phyloP scores from a whole-genome alignment of 2,113 vertebrate genomes.

The Rhinoderma darwinii region DNA sequence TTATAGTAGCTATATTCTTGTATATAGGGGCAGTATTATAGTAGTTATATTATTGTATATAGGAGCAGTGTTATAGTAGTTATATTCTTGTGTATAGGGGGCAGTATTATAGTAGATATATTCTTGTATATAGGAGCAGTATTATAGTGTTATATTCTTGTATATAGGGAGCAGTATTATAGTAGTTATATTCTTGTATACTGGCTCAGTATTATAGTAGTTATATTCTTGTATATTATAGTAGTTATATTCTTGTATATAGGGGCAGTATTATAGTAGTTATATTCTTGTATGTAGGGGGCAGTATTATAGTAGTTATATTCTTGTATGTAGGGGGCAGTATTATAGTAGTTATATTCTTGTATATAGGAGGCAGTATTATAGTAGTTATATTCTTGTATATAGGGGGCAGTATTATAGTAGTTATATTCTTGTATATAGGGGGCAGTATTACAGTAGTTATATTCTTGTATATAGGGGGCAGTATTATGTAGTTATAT shows the following conservation, averaged over 20 bases:
- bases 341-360: constrained; percentile 9
- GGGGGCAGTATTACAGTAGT: background rate
- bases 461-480: background rate
- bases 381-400: constrained; percentile 5
- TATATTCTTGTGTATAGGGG: constrained; percentile 1
- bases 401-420: background rate
- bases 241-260: background rate
- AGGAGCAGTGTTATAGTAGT: background rate
- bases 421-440: background rate
- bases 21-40: background rate
- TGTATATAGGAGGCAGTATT: background rate
- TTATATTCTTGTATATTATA: too few species aligned
- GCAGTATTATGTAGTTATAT: too few species aligned
- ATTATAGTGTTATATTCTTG: background rate
- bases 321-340: background rate
- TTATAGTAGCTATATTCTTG: background rate
- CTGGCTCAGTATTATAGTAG: background rate
- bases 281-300: background rate
- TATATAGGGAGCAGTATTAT: background rate
- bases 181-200: background rate
- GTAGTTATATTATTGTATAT: background rate
- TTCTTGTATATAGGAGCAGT: background rate
- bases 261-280: background rate
- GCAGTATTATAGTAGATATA: constrained; percentile 3
- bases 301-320: constrained; percentile 7